These are phyloP conservation scores for Synanceia verrucosa DNA, from an alignment of 2,797 vertebrate species.

Conservation along the genomic window DNA sequence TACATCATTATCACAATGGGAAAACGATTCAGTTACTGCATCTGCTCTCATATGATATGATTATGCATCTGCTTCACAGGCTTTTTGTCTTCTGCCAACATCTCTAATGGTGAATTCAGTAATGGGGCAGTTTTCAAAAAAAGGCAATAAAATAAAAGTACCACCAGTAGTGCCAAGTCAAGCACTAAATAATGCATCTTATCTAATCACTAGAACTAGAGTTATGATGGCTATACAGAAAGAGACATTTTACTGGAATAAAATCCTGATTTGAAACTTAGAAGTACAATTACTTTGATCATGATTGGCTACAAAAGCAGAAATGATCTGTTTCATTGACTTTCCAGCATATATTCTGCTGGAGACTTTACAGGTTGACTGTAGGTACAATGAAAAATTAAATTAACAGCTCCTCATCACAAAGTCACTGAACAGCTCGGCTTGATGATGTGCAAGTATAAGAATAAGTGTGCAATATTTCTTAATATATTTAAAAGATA, in stretches of 20 bases:
- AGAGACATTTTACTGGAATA: neutral
- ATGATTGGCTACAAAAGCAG: neutral
- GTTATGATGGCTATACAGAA: neutral
- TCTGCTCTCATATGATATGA: slow-evolving; percentile 19
- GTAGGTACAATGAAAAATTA: neutral
- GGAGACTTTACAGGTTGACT: neutral
- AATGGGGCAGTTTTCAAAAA: neutral
- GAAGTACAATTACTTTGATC: neutral
- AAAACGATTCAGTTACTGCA: slow-evolving; percentile 1
- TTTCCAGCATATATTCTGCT: neutral
- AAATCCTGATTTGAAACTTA: neutral
- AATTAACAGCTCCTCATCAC: neutral
- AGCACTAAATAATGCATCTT: neutral
- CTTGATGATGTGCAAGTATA: neutral
- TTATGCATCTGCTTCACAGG: neutral
- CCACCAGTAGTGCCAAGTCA: neutral
- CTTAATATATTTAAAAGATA: too few species aligned
- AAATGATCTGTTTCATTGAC: neutral
- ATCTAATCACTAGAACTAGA: neutral
- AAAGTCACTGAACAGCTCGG: neutral
- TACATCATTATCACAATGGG: neutral
- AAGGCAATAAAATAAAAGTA: slow-evolving; percentile 2
- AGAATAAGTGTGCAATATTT: neutral
- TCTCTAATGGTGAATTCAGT: neutral
- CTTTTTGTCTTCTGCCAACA: slow-evolving; percentile 12